Conservation (phyloP, 1,140 invertebrate species). For the Ips nitidus region DNA sequence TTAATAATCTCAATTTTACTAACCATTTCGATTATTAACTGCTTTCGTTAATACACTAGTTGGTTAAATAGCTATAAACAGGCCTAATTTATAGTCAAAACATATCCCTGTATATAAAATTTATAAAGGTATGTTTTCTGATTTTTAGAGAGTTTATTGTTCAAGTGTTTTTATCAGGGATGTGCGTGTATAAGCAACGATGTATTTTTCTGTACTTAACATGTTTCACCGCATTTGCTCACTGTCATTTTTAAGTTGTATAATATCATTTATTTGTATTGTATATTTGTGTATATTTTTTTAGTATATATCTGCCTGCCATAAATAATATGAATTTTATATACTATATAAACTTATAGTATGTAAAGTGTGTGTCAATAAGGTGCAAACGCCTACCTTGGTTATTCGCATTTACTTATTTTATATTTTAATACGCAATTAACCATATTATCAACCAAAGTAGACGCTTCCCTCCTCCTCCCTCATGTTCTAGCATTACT, state of each 20-base stretch:
- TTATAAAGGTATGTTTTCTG: slow-evolving; percentile 4
- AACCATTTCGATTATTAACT: no score
- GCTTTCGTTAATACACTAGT: neutral
- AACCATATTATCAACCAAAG: no score
- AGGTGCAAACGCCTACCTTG: no score
- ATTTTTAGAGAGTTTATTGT: slow-evolving; percentile 22
- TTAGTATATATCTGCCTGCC: slow-evolving; percentile 18
- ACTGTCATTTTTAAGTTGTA: slow-evolving; percentile 25
- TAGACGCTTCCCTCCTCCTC: no score
- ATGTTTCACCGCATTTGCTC: slow-evolving; percentile 29
- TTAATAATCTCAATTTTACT: no score
- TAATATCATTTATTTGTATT: slow-evolving; percentile 22
- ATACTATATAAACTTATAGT: no score
- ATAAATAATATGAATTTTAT: slow-evolving; percentile 7
- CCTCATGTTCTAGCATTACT: no score
- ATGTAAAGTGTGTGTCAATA: no score
- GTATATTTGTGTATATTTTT: slow-evolving; percentile 22
- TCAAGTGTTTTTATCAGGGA: slow-evolving; percentile 4
- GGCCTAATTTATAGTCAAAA: slow-evolving; percentile 8
- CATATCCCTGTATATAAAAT: neutral
- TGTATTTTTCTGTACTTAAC: slow-evolving; percentile 34
- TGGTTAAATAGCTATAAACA: slow-evolving; percentile 18
- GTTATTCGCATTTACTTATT: no score
- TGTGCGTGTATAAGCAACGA: neutral
- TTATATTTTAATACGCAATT: no score